Conservation (phyloP, 1,140 invertebrate species). For the Drosophila sp. region DNA sequence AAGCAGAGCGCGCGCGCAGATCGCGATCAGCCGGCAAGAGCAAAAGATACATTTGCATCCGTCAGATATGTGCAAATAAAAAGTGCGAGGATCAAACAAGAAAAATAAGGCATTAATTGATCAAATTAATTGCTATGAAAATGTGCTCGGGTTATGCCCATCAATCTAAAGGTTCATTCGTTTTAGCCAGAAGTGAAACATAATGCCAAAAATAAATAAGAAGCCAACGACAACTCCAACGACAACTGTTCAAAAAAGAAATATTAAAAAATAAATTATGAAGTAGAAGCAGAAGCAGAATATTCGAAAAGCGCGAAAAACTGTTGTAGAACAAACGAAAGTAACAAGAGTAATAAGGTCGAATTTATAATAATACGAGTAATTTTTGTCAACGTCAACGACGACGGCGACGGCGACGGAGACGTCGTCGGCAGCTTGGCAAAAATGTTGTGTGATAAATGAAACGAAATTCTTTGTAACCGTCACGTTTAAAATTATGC, state of each 20-base stretch:
- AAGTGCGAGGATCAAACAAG: conserved; percentile 13
- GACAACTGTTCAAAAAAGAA: conserved; percentile 1
- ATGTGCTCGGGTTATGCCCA: conserved; percentile 23
- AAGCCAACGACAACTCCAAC: conserved; percentile 6
- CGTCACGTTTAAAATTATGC: conserved; percentile 80
- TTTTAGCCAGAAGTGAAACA: conserved; percentile 42
- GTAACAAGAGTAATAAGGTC: conserved; percentile 83
- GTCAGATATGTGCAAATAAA: conserved; percentile 29
- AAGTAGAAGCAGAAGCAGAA: neutral
- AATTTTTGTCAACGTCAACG: conserved; percentile 74
- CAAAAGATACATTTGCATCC: conserved; percentile 38
- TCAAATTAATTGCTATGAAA: neutral
- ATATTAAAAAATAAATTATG: too few relatives aligned
- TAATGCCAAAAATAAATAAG: conserved; percentile 12
- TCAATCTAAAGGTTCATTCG: neutral
- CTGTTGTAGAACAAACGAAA: conserved; percentile 67
- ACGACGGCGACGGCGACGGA: conserved; percentile 19
- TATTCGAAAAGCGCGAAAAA: conserved; percentile 31
- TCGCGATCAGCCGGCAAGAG: conserved; percentile 56
- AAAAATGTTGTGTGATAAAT: conserved; percentile 68
- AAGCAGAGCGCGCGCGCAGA: conserved; percentile 33
- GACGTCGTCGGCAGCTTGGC: conserved; percentile 45
- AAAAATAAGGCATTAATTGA: neutral
- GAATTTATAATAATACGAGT: conserved; percentile 73
- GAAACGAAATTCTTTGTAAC: conserved; percentile 80